Evolutionary conservation across 2,113 vertebrate species (phyloP).

Genomic region (Piprites chloris): DNA sequence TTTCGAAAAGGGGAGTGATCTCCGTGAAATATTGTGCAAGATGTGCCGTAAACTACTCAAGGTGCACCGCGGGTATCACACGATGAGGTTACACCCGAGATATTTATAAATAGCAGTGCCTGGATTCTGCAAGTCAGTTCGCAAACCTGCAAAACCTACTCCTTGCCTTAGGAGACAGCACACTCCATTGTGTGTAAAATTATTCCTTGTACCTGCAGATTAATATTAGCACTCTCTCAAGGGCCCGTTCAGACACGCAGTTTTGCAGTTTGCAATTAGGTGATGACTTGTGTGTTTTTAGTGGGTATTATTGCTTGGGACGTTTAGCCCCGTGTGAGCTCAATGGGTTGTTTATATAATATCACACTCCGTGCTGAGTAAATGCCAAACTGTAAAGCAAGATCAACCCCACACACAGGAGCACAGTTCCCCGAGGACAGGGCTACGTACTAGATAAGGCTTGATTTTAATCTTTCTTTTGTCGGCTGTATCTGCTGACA

Average conservation of each 20-base stretch:
- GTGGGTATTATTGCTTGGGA: not conserved
- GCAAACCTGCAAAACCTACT: not conserved
- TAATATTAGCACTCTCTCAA: not conserved
- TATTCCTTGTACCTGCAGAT: not conserved
- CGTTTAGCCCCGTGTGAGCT: not conserved
- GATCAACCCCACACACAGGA: not conserved
- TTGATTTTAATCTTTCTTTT: slow-evolving; percentile 21
- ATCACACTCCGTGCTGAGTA: not conserved
- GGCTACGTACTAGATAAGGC: not conserved
- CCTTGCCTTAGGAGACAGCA: not conserved
- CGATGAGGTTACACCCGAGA: not conserved
- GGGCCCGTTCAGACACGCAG: not conserved
- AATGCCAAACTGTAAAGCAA: not conserved
- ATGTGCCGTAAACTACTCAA: not conserved
- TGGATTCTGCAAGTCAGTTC: not conserved
- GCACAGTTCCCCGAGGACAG: not conserved
- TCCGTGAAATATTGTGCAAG: not conserved
- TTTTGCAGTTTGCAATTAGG: not conserved
- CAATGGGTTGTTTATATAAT: not conserved
- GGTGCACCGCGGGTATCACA: not conserved
- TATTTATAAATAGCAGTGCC: not conserved
- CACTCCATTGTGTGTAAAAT: not conserved
- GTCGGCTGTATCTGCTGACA: slow-evolving; percentile 44
- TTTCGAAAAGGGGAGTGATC: not conserved
- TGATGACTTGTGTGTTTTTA: not conserved